Evolutionary conservation across 2,797 vertebrate species (phyloP).

Genomic region (Vultur gryphus): DNA sequence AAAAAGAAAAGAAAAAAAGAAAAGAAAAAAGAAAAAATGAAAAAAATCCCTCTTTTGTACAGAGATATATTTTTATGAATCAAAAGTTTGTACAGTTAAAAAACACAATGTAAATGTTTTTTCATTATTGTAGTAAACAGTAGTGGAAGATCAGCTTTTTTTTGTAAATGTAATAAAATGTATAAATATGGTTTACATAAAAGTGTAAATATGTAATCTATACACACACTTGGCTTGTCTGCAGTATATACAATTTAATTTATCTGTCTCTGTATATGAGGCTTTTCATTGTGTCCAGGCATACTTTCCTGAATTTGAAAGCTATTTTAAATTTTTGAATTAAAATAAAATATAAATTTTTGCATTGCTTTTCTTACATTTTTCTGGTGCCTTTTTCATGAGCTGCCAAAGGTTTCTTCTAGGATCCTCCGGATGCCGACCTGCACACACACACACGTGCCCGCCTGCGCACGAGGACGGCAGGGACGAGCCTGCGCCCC

Average conservation of each 20-base stretch:
- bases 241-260: slow-evolving; percentile 98
- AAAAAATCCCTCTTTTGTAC: slow-evolving; percentile 90
- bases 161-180: slow-evolving; percentile 99
- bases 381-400: not conserved
- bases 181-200: slow-evolving; percentile 96
- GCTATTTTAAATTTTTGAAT: slow-evolving; percentile 99
- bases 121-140: slow-evolving; percentile 97
- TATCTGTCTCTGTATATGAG: slow-evolving; percentile 99
- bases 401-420: not conserved
- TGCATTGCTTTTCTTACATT: slow-evolving; percentile 78
- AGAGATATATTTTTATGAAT: slow-evolving; percentile 99
- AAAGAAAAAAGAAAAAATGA: slow-evolving; percentile 14
- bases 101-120: slow-evolving; percentile 92
- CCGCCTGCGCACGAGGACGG: fast-evolving
- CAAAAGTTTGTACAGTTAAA: slow-evolving; percentile 98
- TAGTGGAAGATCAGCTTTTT: slow-evolving; percentile 86
- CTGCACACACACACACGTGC: fast-evolving
- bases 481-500: fast-evolving
- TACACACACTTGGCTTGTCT: slow-evolving; percentile 92
- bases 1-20: slow-evolving; percentile 58
- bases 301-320: slow-evolving; percentile 97
- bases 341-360: slow-evolving; percentile 94
- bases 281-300: slow-evolving; percentile 95
- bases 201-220: slow-evolving; percentile 97
- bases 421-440: not conserved